Base-by-base conservation (phyloP, 2,113 vertebrate genomes). In the Coregonus clupeaformis region DNA sequence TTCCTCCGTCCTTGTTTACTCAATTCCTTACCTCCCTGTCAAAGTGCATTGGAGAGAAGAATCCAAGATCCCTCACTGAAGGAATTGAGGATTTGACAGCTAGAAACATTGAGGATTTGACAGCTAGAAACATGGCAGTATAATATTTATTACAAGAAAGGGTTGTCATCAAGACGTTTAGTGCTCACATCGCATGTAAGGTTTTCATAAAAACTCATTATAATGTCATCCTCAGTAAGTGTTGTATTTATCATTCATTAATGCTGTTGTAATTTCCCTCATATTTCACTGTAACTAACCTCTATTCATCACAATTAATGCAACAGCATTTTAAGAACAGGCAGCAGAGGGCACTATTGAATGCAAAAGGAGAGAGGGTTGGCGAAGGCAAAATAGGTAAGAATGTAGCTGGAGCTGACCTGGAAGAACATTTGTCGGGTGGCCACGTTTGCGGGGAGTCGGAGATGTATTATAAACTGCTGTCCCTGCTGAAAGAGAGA, bases 391-490 rank as follows among this genome's bases (percentile, higher is more conserved):
- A 24, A 60, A 60, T 11, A 36, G n/a, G 12, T 24, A 55, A 49
- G 6, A 42, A 27, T 6, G 22, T 4, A 42, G 75, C 55, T 30
- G 16, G 11, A 25, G 9, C 77, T 80, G 25, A 94, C 92, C 92
- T 88, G 91, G 90, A 0, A 86, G 79, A 6, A 66, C 73, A 75
- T 92, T 96, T 78, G 95, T 94, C 7, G 95, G 94, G 32, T 89
- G 93, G 76, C 93, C 83, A 0, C 93, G 59, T 91, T 94, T 5
- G 86, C 88, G 93, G 0, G 93, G 90, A 59, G 85, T 80, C 80
- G 93, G 84, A 0, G 97, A 97, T 49, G 94, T 98, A 86, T 99
- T 99, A 89, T 99, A 99, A 87, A 96, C 95, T 2, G 96, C 95
- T 30, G 96, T 95, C 1, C 97, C 97, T 98, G 88, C 71, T 77